Percentiles rank a stretch among this genome's conserved stretches.
These are phyloP conservation scores for Morpho achilles DNA, from an alignment of 2,888 invertebrate genomes.

Conservation along the genomic window DNA sequence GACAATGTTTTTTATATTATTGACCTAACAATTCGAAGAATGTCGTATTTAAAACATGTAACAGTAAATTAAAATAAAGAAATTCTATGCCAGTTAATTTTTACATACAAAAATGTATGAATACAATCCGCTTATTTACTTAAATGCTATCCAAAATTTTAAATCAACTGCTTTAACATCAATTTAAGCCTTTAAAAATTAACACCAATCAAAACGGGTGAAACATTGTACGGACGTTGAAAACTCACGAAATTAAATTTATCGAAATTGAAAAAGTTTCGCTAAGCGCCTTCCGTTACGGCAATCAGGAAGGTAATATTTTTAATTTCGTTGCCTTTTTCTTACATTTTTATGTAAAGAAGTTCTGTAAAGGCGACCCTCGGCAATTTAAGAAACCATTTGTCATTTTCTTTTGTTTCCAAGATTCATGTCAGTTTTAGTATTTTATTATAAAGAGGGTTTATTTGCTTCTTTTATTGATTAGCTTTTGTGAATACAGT, in stretches of 20 bases:
- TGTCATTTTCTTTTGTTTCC: slow-evolving; percentile 9
- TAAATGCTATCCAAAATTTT: no score
- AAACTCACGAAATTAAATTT: slow-evolving; percentile 27
- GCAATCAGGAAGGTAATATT: slow-evolving; percentile 29
- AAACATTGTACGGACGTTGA: background rate
- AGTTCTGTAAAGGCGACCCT: slow-evolving; percentile 4
- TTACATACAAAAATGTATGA: no score
- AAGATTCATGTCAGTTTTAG: slow-evolving; percentile 1
- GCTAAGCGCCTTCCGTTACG: slow-evolving; percentile 30
- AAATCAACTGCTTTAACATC: background rate
- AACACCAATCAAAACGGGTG: slow-evolving; percentile 2
- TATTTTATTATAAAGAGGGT: background rate
- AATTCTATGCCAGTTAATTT: no score
- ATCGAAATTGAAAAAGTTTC: slow-evolving; percentile 36
- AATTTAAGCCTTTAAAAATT: background rate
- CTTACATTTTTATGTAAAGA: slow-evolving; percentile 3
- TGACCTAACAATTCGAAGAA: no score
- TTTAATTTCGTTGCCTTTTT: slow-evolving; percentile 16
- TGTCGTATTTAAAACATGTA: no score
- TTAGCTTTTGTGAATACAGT: no score
- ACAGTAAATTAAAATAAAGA: no score
- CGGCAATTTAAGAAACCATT: slow-evolving; percentile 3
- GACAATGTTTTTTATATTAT: no score
- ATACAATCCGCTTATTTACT: no score
- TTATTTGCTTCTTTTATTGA: no score